Evolutionary conservation across 2,888 invertebrate genomes (phyloP).

Genomic region (Leptinotarsa rubiginosa): DNA sequence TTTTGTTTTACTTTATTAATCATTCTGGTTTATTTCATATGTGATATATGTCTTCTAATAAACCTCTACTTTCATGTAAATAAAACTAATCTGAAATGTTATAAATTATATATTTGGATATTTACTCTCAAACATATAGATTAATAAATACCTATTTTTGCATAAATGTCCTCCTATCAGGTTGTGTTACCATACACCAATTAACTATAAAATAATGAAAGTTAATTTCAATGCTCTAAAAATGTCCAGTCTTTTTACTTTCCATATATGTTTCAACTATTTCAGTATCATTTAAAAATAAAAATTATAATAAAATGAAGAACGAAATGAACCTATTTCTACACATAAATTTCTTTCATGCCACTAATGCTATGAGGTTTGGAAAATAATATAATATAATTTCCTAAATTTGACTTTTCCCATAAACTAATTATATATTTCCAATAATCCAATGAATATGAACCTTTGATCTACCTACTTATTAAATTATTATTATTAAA

Average conservation of each 20-base stretch:
- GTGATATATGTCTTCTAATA: too few relatives aligned
- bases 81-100: not conserved
- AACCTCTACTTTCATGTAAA: too few relatives aligned
- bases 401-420: not conserved
- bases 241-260: constrained; percentile 5
- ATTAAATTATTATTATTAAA: not conserved
- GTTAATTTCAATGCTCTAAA: not conserved
- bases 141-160: constrained; percentile 3
- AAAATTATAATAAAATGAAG: not conserved
- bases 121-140: not conserved
- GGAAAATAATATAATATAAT: not conserved
- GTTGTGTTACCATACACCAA: not conserved
- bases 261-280: constrained; percentile 8
- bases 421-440: too few relatives aligned
- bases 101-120: constrained; percentile 6
- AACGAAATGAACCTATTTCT: not conserved
- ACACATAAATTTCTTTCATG: not conserved
- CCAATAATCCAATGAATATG: not conserved
- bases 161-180: not conserved
- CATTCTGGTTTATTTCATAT: too few relatives aligned
- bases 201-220: constrained; percentile 7
- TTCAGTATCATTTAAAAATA: constrained; percentile 5
- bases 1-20: too few relatives aligned
- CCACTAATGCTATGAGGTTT: not conserved
- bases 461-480: not conserved